Evolutionary conservation across 92 coral and sea anemone genomes (phyloP).

Genomic region (Bergia sp.): DNA sequence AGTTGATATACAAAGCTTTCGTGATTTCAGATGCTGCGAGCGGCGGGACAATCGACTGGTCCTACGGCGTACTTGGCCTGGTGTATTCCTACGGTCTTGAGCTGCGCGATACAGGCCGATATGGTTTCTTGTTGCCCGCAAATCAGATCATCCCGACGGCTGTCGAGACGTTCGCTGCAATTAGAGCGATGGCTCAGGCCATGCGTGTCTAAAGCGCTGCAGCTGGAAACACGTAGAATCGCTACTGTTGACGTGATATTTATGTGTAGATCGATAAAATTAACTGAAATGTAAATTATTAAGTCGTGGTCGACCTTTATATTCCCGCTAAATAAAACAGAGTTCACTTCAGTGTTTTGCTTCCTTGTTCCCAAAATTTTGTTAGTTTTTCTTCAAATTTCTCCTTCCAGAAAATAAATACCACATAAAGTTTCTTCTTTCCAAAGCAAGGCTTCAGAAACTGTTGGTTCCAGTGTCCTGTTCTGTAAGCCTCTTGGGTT

Average conservation of each 20-base stretch:
- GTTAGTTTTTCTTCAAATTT: background rate
- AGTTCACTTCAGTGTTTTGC: background rate
- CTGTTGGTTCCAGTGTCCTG: no score
- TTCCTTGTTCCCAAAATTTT: background rate
- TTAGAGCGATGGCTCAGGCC: conserved; percentile 68
- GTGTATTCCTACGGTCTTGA: conserved; percentile 71
- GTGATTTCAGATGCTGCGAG: conserved; percentile 55
- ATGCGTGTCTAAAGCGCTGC: conserved; percentile 50
- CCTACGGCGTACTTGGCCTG: conserved; percentile 67
- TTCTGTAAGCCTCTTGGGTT: no score
- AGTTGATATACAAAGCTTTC: background rate
- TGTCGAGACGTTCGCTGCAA: conserved; percentile 73
- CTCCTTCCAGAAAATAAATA: background rate
- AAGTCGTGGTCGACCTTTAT: conserved; percentile 13
- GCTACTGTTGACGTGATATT: background rate
- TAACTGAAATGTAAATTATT: background rate
- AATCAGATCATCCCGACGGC: conserved; percentile 76
- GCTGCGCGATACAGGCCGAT: conserved; percentile 71
- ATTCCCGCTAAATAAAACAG: conserved; percentile 6
- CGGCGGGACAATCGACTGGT: conserved; percentile 75
- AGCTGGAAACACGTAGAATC: background rate
- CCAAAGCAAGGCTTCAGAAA: no score
- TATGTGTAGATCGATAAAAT: background rate
- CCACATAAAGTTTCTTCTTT: no score
- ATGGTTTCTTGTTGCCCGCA: conserved; percentile 74